Evolutionary conservation across 92 coral and sea anemone genomes (phyloP), one percentile per base, ranked within the genome.

Genomic region (Diadumene lineata): DNA sequence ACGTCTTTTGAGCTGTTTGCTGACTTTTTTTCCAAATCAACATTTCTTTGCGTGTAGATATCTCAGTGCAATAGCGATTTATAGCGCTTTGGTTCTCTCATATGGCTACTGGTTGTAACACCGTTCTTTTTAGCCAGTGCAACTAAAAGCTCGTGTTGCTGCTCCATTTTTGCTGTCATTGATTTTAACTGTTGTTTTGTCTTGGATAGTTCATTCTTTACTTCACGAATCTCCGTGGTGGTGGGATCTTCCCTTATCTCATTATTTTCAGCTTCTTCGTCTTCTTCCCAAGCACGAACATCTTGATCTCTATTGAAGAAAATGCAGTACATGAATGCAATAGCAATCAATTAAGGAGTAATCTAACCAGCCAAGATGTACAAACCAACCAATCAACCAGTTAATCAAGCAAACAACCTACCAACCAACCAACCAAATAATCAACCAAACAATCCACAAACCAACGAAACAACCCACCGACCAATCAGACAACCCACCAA

Each of bases 141-240:
- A 62, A 58, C 48, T 34, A 75, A 44, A 57, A 75, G 34, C 6
- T 75, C 80, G 7, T 43, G 68, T 16, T 75, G 80, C 44, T 63
- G 38, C 28, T 75, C 80, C 72, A 75, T 28, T 23, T 29, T 38
- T 33, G 71, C 62, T 15, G 69, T 43, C 72, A 75, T 24, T 29
- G 80, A 17, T 62, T 75, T 75, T 7, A 75, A 34, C 38, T 75
- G 80, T 48, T 75, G 80, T 62, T 72, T 62, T 28, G 80, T 27
- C 50, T 75, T 75, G 2, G 80, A 27, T 8, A 75, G 56, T 34
- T 75, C 80, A 21, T 64, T 28, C 31, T 61, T 64, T 16, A 75
- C 62, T 56, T 75, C 80, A 24, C 72, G 80, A 38, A 58, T 23
- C 48, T 63, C 32, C 1, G 61, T n/a, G 26, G 80, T 75, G 0